A percentile compares a stretch with the other conserved stretches of the same genome.
Evolutionary conservation across 2,797 vertebrate species (phyloP).

Genomic region (Clarias pachynema): DNA sequence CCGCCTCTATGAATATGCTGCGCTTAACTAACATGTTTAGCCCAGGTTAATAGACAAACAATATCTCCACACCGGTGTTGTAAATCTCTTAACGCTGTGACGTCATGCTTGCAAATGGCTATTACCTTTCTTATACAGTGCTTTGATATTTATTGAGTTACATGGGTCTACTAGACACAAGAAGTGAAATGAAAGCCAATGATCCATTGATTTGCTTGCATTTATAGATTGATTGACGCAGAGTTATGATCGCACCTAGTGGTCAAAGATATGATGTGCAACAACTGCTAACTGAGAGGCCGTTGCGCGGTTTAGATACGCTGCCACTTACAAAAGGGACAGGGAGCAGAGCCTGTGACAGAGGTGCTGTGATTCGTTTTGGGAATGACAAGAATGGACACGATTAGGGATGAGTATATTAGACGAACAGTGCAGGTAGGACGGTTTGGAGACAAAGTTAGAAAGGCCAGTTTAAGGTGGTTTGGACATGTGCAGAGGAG

Average conservation of each 20-base stretch:
- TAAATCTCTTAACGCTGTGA: neutral
- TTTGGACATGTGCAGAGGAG: too few species aligned
- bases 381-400: too few species aligned
- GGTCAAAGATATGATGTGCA: neutral
- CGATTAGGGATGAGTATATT: too few species aligned
- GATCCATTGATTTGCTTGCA: neutral
- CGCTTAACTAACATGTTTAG: neutral
- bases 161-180: neutral
- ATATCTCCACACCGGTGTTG: neutral
- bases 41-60: neutral
- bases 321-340: too few species aligned
- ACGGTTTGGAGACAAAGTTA: too few species aligned
- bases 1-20: conserved; percentile 39
- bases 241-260: neutral
- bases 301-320: too few species aligned
- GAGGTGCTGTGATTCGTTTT: too few species aligned
- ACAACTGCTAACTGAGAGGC: neutral
- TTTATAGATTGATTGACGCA: neutral
- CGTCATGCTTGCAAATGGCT: neutral
- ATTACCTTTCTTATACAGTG: neutral
- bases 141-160: neutral
- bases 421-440: too few species aligned
- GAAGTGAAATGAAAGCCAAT: neutral
- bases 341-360: too few species aligned
- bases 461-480: too few species aligned